Evolutionary conservation across 1,140 invertebrate genomes (phyloP), one percentile per base, ranked within the genome.

Genomic region (Drosophila grimshawi): DNA sequence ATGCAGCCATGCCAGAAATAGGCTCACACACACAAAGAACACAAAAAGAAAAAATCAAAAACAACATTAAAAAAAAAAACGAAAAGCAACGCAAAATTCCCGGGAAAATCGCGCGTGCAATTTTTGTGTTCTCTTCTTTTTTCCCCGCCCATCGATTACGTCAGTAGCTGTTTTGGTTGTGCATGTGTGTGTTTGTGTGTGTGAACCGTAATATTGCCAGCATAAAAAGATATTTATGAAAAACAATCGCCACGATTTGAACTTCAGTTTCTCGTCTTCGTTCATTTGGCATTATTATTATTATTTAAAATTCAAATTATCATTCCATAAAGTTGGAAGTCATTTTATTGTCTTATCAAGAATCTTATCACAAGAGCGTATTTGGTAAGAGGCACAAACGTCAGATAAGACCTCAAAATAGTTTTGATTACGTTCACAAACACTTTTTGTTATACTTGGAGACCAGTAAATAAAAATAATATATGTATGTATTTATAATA

Each of bases 51-150:
- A 51, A 32, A 32, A 65, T 37, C n/a, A 68, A 33, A 30, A 64
- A 63, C 39, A 70, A 60, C 35, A 73, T 19, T 19, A 19, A 19
- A 69, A 19, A 19, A 19, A 19, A 19, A 19, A 19, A 19, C 19
- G 0, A 19, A 19, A 19, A 19, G 19, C 19, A 19, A 19, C 19
- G 19, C 19, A 19, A 19, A 66, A 65, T 79, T 67, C 83, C 82
- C 83, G 80, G 82, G 82, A 71, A 80, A 86, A 86, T 83, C 65
- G 80, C 82, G 83, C 83, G 80, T 82, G 80, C 78, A 81, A 74
- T 86, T 86, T 80, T 66, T 41, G 39, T 41, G 3, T 41, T 41
- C 10, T 2, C 10, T 41, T 41, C 1, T 64, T 66, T 82, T 64
- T 66, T 82, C 80, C 73, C 81, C 81, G 81, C 76, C 65, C 37